Conservation (phyloP, 2,888 invertebrate species). For the Lasioglossum zephyrum region DNA sequence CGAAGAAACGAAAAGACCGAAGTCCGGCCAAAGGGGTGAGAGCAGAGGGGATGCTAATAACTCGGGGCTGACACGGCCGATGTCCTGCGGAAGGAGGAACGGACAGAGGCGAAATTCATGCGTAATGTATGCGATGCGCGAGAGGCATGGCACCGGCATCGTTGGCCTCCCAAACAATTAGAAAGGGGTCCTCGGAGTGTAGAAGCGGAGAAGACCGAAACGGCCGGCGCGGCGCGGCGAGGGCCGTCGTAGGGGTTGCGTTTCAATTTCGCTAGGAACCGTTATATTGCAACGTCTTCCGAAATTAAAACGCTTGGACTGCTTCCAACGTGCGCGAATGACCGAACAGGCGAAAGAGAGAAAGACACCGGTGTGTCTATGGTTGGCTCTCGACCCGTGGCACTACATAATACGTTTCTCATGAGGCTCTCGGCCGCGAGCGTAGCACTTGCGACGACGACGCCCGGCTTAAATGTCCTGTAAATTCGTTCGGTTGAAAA, state of each 20-base stretch:
- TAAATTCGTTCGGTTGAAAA: conserved; percentile 41
- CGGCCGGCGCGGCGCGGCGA: conserved; percentile 43
- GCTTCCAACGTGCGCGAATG: conserved; percentile 66
- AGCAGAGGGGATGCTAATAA: conserved; percentile 60
- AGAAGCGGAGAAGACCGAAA: conserved; percentile 47
- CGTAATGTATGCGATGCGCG: conserved; percentile 71
- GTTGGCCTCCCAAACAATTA: conserved; percentile 81
- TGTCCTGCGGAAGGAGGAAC: conserved; percentile 60
- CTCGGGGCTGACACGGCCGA: conserved; percentile 53
- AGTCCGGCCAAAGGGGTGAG: conserved; percentile 12
- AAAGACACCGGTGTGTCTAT: conserved; percentile 4
- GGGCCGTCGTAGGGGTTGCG: conserved; percentile 69
- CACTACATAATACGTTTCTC: conserved; percentile 66
- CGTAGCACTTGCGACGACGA: conserved; percentile 13
- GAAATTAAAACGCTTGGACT: conserved; percentile 75
- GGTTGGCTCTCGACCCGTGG: conserved; percentile 20
- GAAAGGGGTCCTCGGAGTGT: conserved; percentile 72
- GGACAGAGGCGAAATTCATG: conserved; percentile 71
- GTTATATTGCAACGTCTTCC: conserved; percentile 80
- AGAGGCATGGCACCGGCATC: conserved; percentile 57
- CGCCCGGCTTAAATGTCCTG: conserved; percentile 40
- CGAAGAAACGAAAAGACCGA: conserved; percentile 11
- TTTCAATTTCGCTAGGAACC: conserved; percentile 79
- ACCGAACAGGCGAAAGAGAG: neutral
- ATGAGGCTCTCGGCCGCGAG: conserved; percentile 36